Base-by-base conservation (phyloP, 1,140 invertebrate genomes). In the roundworm (Caenorhabditis elegans) region DNA sequence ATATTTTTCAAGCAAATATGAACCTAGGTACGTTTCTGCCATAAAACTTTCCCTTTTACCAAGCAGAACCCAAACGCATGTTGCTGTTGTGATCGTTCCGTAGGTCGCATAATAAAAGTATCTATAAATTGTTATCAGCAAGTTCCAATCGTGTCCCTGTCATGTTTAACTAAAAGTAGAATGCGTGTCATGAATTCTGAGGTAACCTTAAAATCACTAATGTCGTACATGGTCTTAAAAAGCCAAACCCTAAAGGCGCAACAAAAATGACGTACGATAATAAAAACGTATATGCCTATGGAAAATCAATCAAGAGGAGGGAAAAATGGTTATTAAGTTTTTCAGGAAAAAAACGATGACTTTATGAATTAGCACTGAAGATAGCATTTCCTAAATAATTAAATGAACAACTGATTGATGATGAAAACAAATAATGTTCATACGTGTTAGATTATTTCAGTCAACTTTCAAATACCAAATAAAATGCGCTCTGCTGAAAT, bases 181-280 rank as follows among this genome's bases (percentile, higher is more conserved):
- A 70, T 39, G 3, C 3, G n/a, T 36, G 28, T 34, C 31, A 70
- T 39, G 60, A 70, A 60, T 15, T 34, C 53, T 60, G 11, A 60
- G 34, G 53, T 34, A 60, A 60, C 53, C 53, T 34, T 34, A 60
- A 70, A 15, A 31, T 39, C 60, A 22, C 60, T 39, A 39, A 43
- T 70, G 60, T 70, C 60, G 60, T 70, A 70, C 34, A 70, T 39
- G 60, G 60, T 70, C 60, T 70, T 43, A 39, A 39, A 70, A 70
- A 70, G 22, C 60, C 31, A 39, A 36, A 39, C 31, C 34, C 19
- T 39, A 31, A 70, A 70, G 39, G 22, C 22, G 26, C 39, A n/a
- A n/a, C 39, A 70, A 60, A 22, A 39, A n/a, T 70, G 60, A 39
- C 34, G 34, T 22, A 70, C n/a, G 34, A 34, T 70, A 39, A 70